Base-by-base conservation (phyloP, 2,888 invertebrate genomes). In the Amphipyra tragopoginis region DNA sequence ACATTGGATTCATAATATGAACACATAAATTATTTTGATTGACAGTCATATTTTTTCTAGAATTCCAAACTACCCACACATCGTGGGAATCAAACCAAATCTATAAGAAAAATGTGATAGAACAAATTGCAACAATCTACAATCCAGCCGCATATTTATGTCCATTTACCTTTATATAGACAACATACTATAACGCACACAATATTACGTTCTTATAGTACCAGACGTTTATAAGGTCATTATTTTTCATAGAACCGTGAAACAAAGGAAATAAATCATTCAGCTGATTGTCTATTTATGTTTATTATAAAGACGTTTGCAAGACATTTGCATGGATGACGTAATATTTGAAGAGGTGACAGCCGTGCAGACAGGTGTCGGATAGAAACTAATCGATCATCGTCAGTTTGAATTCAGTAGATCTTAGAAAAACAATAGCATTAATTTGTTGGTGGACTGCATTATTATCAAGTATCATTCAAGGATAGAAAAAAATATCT, bases 261-360 rank as follows among this genome's bases (percentile, higher is more conserved):
- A 77, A 79, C 77, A 77, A 77, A 74, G 79, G 77, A 74, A 72
- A 77, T 79, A 76, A 76, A 76, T 74, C 72, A 74, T 79, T 72
- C 60, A 14, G 47, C 45, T 61, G 63, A 77, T 77, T 75, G 63
- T 72, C 49, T 70, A 57, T 72, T 69, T 74, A 72, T 56, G 60
- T 75, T 69, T 76, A 78, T 78, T 76, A 78, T 75, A 78, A 78
- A 77, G 75, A 69, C 73, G 70, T 79, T 77, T 77, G 66, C 38
- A 45, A 50, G 44, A 49, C 34, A 53, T 67, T 70, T 66, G 58
- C 67, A 51, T 51, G 26, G 57, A 8, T 78, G 76, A 73, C 45
- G 79, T 79, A 57, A 71, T 63, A 51, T 77, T 68, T 63, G 53
- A 63, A 63, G 47, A 73, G 14, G 36, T 54, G 57, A 57, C 74